Evolutionary conservation across 2,797 vertebrate genomes (phyloP), one percentile per base, ranked within the genome.

Genomic region (Pangasius sanitwongsei): DNA sequence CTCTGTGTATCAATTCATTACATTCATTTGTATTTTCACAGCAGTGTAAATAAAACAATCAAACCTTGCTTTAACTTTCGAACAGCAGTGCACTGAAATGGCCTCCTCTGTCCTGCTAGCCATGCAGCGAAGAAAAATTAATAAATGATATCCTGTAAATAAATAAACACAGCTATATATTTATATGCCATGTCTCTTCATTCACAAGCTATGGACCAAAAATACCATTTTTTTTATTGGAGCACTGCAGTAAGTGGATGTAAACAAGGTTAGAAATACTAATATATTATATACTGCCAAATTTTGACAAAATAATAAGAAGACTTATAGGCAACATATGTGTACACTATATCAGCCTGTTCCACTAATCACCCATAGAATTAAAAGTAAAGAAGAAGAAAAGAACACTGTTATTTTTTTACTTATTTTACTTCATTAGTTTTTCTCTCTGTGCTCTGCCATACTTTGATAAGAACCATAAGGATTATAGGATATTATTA

Each of bases 401-500:
- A 53, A 53, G 2, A 59, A 34, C 3, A 16, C 0, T 57, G 3
- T 80, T 41, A 18, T 80, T 37, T 74, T 16, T 59, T 59, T 13
- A 4, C n/a, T 37, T 37, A 8, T 72, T 41, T 37, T 50, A 13
- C 23, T 23, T 28, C 1, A n/a, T 80, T 55, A 23, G 34, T 63
- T 83, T 83, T 63, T 44, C 12, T 44, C 6, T 13, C 23, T 63
- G 34, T 83, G 63, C 15, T 85, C n/a, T 83, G 34, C 31, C 55
- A 6, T 82, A 23, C 78, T 59, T 59, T 83, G 28, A 83, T 48
- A 83, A 61, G 34, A 70, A 77, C 57, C 81, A 11, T 48, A 44
- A 41, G 59, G 31, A 82, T 88, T 85, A 85, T 37, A 41, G 81
- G 53, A 83, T 87, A 83, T 70, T 55, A 57, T n/a, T 61, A 72